A percentile compares a stretch with the other conserved stretches of the same genome.
phyloP scores from a whole-genome alignment of 2,113 vertebrate species.

The Otolemur garnettii region DNA sequence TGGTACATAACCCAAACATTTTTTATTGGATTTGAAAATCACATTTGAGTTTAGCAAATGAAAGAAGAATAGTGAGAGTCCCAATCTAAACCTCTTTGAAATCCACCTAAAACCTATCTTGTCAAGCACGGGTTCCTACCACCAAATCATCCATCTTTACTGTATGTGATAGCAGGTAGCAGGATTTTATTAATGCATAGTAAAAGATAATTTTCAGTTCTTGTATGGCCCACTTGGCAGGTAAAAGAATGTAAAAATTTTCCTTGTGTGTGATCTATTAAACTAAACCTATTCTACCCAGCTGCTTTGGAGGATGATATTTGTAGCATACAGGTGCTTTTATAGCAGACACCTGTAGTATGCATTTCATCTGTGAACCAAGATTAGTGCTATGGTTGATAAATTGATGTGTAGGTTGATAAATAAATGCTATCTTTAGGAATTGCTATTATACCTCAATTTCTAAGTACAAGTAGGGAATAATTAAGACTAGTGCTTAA shows the following conservation, averaged over 20 bases:
- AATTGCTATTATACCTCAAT: slow-evolving; percentile 48
- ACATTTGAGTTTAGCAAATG: slow-evolving; percentile 64
- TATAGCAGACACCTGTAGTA: background rate
- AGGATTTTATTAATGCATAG: background rate
- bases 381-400: background rate
- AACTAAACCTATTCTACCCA: background rate
- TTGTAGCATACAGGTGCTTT: slow-evolving; percentile 13
- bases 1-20: slow-evolving; percentile 67
- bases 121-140: background rate
- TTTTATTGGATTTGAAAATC: slow-evolving; percentile 73
- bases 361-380: background rate
- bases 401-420: slow-evolving; percentile 35
- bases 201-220: slow-evolving; percentile 12
- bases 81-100: slow-evolving; percentile 28
- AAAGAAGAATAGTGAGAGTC: slow-evolving; percentile 24
- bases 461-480: slow-evolving; percentile 57
- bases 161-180: background rate
- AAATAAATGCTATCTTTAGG: slow-evolving; percentile 49
- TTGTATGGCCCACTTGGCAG: background rate
- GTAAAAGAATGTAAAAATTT: slow-evolving; percentile 4
- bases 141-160: background rate
- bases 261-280: background rate
- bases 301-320: slow-evolving; percentile 1
- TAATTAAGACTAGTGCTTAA: slow-evolving; percentile 64
- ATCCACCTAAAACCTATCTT: slow-evolving; percentile 40